These are phyloP conservation scores for Drosophila percnosoma DNA, from an alignment of 2,888 invertebrate species.

Conservation along the genomic window DNA sequence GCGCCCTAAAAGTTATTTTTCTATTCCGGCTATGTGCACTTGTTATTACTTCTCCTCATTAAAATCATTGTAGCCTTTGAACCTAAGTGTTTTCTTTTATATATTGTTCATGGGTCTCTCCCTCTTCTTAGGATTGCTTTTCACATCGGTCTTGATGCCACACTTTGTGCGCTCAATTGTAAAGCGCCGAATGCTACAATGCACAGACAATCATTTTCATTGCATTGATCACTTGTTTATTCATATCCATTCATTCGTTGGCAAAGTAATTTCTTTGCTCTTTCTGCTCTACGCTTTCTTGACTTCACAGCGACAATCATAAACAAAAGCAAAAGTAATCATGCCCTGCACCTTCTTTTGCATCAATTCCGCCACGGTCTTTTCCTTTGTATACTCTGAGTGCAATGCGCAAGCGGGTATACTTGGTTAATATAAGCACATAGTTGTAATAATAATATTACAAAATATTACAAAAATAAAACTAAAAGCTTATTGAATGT, in stretches of 20 bases:
- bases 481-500: background rate
- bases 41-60: conserved; percentile 36
- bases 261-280: conserved; percentile 82
- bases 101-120: conserved; percentile 5
- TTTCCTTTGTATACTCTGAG: conserved; percentile 40
- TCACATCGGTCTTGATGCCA: conserved; percentile 9
- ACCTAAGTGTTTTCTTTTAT: conserved; percentile 26
- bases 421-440: background rate
- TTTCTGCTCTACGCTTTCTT: conserved; percentile 62
- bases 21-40: conserved; percentile 10
- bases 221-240: conserved; percentile 83
- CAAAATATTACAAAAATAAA: background rate
- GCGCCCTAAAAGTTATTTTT: background rate
- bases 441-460: background rate
- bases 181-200: conserved; percentile 63
- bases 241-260: conserved; percentile 82
- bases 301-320: conserved; percentile 57
- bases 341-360: conserved; percentile 54
- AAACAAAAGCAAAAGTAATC: conserved; percentile 77
- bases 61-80: conserved; percentile 35
- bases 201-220: conserved; percentile 75
- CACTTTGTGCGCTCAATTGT: conserved; percentile 76
- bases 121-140: background rate
- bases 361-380: conserved; percentile 24
- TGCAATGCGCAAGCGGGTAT: conserved; percentile 4